These are phyloP conservation scores for Sitta carolinensis DNA, from an alignment of 2,797 vertebrate species.

Conservation along the genomic window DNA sequence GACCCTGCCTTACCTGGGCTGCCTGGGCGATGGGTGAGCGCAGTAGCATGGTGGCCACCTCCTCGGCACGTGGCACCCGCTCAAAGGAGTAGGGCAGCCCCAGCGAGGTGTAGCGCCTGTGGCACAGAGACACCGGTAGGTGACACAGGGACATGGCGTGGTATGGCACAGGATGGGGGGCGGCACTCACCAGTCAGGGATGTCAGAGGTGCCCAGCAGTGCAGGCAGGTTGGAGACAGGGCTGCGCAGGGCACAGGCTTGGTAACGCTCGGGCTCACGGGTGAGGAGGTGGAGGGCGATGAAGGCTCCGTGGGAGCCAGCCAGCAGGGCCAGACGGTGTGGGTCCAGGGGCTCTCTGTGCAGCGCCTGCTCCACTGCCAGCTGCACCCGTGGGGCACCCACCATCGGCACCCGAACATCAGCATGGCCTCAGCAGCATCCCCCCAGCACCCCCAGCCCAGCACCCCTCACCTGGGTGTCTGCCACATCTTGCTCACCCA, in stretches of 20 bases:
- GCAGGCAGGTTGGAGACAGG: slow-evolving; percentile 83
- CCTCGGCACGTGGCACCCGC: slow-evolving; percentile 75
- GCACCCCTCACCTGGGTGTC: slow-evolving; percentile 81
- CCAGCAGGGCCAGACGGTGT: slow-evolving; percentile 66
- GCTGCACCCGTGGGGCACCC: neutral
- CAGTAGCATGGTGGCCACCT: slow-evolving; percentile 80
- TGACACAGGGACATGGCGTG: rapidly evolving
- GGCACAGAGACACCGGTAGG: neutral
- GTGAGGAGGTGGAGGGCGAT: slow-evolving; percentile 83
- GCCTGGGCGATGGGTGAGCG: slow-evolving; percentile 81
- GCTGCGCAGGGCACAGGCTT: slow-evolving; percentile 80
- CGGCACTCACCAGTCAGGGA: slow-evolving; percentile 38
- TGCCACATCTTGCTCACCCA: slow-evolving; percentile 84
- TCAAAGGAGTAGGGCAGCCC: slow-evolving; percentile 81
- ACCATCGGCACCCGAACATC: neutral
- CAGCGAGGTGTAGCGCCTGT: slow-evolving; percentile 81
- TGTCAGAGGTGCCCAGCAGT: slow-evolving; percentile 75
- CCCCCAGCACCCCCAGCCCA: neutral
- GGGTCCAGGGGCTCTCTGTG: neutral
- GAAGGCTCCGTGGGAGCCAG: slow-evolving; percentile 86
- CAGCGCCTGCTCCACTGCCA: slow-evolving; percentile 19
- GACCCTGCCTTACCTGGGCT: slow-evolving; percentile 66
- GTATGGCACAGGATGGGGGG: rapidly evolving
- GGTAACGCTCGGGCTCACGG: slow-evolving; percentile 80
- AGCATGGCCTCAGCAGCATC: neutral